A percentile compares a stretch with the other conserved stretches of the same genome.
Evolutionary conservation across 2,113 vertebrate genomes (phyloP).

Genomic region (Tetrao urogallus): DNA sequence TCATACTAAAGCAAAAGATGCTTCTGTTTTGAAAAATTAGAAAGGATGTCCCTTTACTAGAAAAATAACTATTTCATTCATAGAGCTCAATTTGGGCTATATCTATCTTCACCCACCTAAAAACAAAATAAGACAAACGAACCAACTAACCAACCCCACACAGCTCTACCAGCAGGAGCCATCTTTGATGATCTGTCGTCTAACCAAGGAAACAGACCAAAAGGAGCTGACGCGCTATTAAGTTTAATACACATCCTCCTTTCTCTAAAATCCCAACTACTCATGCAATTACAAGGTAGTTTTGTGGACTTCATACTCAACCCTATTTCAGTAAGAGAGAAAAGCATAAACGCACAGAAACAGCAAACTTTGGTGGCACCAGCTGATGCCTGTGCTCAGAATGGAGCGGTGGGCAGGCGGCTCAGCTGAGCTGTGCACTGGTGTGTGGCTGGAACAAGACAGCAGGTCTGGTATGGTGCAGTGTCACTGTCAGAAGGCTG

Average conservation of each 20-base stretch:
- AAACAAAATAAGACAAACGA: background rate
- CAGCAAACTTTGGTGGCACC: background rate
- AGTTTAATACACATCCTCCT: constrained; percentile 24
- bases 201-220: constrained; percentile 40
- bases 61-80: background rate
- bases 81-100: background rate
- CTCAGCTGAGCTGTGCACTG: constrained; percentile 53
- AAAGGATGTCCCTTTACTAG: background rate
- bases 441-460: constrained; percentile 48
- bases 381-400: constrained; percentile 38
- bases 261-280: constrained; percentile 58
- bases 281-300: constrained; percentile 50
- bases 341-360: background rate
- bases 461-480: background rate
- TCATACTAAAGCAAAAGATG: background rate
- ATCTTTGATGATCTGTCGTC: constrained; percentile 26
- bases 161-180: constrained; percentile 30
- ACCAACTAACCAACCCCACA: background rate
- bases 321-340: constrained; percentile 48
- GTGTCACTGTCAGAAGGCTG: background rate
- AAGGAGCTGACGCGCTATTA: constrained; percentile 22
- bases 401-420: constrained; percentile 48
- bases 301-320: constrained; percentile 52
- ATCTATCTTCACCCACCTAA: background rate
- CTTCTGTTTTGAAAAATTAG: background rate